A percentile compares a stretch with the other conserved stretches of the same genome.
Evolutionary conservation across 2,797 vertebrate species (phyloP).

Genomic region (Hephaestus fuliginosus): DNA sequence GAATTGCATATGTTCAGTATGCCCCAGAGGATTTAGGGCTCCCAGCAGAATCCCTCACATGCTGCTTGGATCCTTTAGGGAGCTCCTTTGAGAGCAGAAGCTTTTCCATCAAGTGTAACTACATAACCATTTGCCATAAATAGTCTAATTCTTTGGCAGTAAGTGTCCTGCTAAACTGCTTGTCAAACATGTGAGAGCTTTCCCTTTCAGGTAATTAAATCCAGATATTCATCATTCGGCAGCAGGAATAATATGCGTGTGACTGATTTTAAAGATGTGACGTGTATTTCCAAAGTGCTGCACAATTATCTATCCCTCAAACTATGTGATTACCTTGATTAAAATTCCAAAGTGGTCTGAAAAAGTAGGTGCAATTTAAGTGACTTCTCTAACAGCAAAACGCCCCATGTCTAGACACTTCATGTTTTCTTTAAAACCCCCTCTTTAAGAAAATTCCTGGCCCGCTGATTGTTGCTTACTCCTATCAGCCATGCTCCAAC

Average conservation of each 20-base stretch:
- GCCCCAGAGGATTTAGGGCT: slow-evolving; percentile 36
- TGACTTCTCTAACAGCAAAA: slow-evolving; percentile 39
- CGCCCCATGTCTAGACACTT: slow-evolving; percentile 8
- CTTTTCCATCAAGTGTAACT: slow-evolving; percentile 37
- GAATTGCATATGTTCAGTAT: slow-evolving; percentile 27
- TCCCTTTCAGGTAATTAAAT: slow-evolving; percentile 52
- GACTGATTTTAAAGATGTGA: slow-evolving; percentile 13
- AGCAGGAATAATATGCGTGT: background rate
- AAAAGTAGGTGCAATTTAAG: background rate
- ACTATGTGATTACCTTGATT: background rate
- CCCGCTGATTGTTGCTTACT: slow-evolving; percentile 28
- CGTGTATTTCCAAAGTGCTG: slow-evolving; percentile 10
- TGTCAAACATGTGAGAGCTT: slow-evolving; percentile 23
- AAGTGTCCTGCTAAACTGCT: slow-evolving; percentile 24
- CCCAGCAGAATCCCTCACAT: slow-evolving; percentile 31
- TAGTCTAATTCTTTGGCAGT: slow-evolving; percentile 41
- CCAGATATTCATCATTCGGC: slow-evolving; percentile 41
- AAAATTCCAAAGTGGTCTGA: background rate
- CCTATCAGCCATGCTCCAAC: slow-evolving; percentile 24
- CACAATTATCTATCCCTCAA: slow-evolving; percentile 3
- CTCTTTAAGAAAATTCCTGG: slow-evolving; percentile 38
- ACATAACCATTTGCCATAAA: slow-evolving; percentile 44
- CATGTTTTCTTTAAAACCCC: slow-evolving; percentile 15
- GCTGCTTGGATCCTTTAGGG: slow-evolving; percentile 40
- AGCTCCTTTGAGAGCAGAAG: slow-evolving; percentile 38